A percentile compares a stretch with the other conserved stretches of the same genome.
Evolutionary conservation across 1,140 invertebrate genomes (phyloP).

Genomic region (Homarus americanus): DNA sequence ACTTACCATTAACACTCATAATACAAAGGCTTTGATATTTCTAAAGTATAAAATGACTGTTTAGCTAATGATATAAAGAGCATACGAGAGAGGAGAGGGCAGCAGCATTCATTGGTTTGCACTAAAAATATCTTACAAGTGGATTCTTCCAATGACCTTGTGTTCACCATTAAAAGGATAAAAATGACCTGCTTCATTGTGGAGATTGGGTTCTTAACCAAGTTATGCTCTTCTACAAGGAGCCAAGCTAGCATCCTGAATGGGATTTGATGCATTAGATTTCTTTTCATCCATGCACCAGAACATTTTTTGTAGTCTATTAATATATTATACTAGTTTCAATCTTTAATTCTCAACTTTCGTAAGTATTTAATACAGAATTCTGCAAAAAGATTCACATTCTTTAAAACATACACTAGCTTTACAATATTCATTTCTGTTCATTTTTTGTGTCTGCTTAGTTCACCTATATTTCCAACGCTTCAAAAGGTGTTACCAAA

Average conservation of each 20-base stretch:
- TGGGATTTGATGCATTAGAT: constrained; percentile 4
- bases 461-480: too few relatives aligned
- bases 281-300: not conserved
- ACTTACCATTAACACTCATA: constrained; percentile 69
- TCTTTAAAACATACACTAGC: not conserved
- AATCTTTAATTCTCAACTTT: not conserved
- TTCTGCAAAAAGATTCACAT: not conserved
- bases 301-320: not conserved
- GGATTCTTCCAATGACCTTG: constrained; percentile 21
- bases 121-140: constrained; percentile 40
- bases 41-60: constrained; percentile 64
- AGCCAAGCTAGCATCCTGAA: constrained; percentile 4
- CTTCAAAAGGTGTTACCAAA: too few relatives aligned
- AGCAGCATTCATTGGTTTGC: constrained; percentile 47
- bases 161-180: not conserved
- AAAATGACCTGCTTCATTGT: not conserved
- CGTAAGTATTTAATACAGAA: not conserved
- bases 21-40: constrained; percentile 67
- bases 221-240: not conserved
- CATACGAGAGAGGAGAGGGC: constrained; percentile 26
- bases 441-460: too few relatives aligned
- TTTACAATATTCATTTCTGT: not conserved
- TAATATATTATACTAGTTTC: not conserved
- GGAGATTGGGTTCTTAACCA: not conserved
- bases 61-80: constrained; percentile 61